These are phyloP conservation scores for Paedocypris sp. DNA, from an alignment of 2,113 vertebrate genomes.

Conservation along the genomic window DNA sequence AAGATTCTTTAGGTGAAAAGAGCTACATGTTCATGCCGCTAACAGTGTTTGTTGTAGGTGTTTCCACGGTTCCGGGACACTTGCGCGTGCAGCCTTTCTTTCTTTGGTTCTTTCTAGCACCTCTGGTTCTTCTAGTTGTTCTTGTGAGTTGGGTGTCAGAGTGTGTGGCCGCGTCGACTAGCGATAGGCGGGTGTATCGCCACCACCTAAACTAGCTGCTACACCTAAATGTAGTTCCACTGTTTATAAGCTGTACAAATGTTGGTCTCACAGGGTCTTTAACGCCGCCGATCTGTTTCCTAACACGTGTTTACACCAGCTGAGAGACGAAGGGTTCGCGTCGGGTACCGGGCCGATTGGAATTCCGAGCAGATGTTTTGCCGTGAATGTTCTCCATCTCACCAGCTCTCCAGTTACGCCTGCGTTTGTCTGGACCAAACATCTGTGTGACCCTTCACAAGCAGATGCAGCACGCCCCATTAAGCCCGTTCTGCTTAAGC, in stretches of 20 bases:
- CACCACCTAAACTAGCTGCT: conserved; percentile 27
- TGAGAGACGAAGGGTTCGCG: neutral
- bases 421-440: conserved; percentile 36
- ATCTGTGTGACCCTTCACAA: conserved; percentile 50
- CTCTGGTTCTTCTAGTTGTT: conserved; percentile 25
- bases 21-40: conserved; percentile 18
- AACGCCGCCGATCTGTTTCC: conserved; percentile 22
- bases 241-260: conserved; percentile 38
- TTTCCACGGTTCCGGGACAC: conserved; percentile 58
- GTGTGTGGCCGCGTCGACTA: conserved; percentile 27
- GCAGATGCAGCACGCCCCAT: conserved; percentile 40
- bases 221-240: conserved; percentile 36
- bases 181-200: conserved; percentile 8
- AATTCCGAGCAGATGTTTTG: conserved; percentile 4
- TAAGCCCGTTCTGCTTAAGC: conserved; percentile 43
- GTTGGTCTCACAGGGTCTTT: conserved; percentile 40
- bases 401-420: conserved; percentile 9
- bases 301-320: conserved; percentile 34
- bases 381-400: neutral
- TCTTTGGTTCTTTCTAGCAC: conserved; percentile 42
- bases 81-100: conserved; percentile 60
- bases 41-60: conserved; percentile 58
- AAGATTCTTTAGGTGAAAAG: conserved; percentile 14
- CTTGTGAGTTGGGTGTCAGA: conserved; percentile 42
- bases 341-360: neutral